These are phyloP conservation scores for Vireo griseus DNA, from an alignment of 2,797 vertebrate genomes.

Conservation along the genomic window DNA sequence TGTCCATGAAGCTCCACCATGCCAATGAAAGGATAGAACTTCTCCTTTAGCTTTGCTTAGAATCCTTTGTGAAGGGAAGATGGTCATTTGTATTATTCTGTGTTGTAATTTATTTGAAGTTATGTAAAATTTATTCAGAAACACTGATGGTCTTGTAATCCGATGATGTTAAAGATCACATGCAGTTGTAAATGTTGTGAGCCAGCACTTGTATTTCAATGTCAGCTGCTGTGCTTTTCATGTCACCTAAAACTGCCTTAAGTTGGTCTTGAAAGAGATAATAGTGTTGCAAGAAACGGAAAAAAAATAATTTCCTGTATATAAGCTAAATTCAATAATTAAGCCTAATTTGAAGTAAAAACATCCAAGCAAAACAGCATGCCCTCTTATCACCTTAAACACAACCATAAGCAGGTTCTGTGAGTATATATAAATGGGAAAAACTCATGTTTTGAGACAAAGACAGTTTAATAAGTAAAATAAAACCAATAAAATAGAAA, in stretches of 20 bases:
- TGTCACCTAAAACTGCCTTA: background rate
- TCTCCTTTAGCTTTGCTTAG: background rate
- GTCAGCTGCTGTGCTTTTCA: background rate
- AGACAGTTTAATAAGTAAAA: background rate
- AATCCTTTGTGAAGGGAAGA: background rate
- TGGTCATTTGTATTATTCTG: background rate
- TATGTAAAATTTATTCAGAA: background rate
- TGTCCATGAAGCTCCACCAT: background rate
- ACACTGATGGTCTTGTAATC: background rate
- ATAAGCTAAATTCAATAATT: background rate
- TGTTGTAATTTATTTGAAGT: background rate
- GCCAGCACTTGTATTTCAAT: background rate
- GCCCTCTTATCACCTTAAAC: background rate
- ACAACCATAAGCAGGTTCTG: background rate
- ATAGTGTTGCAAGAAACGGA: background rate
- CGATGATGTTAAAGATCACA: background rate
- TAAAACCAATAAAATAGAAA: background rate
- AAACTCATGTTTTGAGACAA: background rate
- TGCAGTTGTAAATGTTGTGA: background rate
- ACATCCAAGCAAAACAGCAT: background rate
- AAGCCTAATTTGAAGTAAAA: background rate
- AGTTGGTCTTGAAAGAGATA: constrained; percentile 4
- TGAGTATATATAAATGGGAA: background rate
- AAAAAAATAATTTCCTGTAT: background rate
- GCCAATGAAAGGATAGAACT: background rate